Conservation (phyloP, 2,888 invertebrate species). For the Dolomedes plantarius region DNA sequence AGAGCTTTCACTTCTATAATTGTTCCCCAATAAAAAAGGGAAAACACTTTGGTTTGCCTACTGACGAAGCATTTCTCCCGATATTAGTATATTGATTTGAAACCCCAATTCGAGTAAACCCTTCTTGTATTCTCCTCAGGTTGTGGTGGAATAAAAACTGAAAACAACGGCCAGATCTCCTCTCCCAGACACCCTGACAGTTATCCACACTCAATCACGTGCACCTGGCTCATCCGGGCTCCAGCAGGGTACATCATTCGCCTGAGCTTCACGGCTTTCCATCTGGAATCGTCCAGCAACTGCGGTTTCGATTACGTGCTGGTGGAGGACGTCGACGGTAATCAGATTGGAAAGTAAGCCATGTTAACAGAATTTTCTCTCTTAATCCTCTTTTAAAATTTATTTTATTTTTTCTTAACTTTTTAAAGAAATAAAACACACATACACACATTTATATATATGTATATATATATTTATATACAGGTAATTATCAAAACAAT, state of each 20-base stretch:
- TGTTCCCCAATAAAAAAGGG: too few relatives aligned
- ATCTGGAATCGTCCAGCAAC: conserved; percentile 23
- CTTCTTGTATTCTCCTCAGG: too few relatives aligned
- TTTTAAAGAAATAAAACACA: too few relatives aligned
- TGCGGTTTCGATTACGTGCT: conserved; percentile 81
- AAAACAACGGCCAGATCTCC: conserved; percentile 82
- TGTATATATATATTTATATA: too few relatives aligned
- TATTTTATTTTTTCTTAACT: too few relatives aligned
- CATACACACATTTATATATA: too few relatives aligned
- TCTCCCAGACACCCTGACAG: conserved; percentile 85
- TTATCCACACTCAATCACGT: conserved; percentile 80
- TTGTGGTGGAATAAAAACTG: conserved; percentile 82
- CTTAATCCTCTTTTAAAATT: conserved; percentile 77
- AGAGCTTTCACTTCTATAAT: too few relatives aligned
- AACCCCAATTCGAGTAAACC: too few relatives aligned
- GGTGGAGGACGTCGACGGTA: conserved; percentile 75
- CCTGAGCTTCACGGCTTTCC: conserved; percentile 77
- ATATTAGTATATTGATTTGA: too few relatives aligned
- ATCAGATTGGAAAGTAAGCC: conserved; percentile 80
- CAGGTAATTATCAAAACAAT: too few relatives aligned
- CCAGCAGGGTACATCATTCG: conserved; percentile 81
- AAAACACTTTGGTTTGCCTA: too few relatives aligned
- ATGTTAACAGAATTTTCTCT: conserved; percentile 78
- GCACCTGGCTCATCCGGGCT: conserved; percentile 83
- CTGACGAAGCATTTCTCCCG: too few relatives aligned